Evolutionary conservation across 2,888 invertebrate species (phyloP).

Genomic region (Drosophila quinaria): DNA sequence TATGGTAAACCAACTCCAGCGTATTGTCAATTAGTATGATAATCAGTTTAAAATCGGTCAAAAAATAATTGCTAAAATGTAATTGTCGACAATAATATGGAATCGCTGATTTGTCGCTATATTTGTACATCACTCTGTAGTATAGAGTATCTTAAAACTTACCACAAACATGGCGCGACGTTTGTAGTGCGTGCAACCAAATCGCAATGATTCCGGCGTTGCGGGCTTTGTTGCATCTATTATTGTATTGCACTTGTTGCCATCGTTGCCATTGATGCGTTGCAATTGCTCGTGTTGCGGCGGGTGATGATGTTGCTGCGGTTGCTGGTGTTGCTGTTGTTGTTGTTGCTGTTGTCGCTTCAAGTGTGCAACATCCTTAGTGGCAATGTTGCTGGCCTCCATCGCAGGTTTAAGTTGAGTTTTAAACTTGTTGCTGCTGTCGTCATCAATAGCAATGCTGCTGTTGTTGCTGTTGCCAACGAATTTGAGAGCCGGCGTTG

Average conservation of each 20-base stretch:
- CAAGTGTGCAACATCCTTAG: slow-evolving; percentile 53
- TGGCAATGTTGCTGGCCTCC: slow-evolving; percentile 50
- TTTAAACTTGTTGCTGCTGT: slow-evolving; percentile 21
- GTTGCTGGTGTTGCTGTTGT: slow-evolving; percentile 38
- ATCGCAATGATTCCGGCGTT: slow-evolving; percentile 72
- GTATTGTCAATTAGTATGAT: too few species aligned
- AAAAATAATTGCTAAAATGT: too few species aligned
- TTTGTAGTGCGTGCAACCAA: slow-evolving; percentile 93
- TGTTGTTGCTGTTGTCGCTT: slow-evolving; percentile 52
- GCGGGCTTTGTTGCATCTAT: slow-evolving; percentile 42
- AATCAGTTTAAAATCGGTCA: too few species aligned
- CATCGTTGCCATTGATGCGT: slow-evolving; percentile 19
- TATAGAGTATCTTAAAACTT: slow-evolving; percentile 84
- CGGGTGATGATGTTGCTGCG: slow-evolving; percentile 17
- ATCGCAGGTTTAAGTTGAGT: slow-evolving; percentile 30
- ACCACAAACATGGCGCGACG: slow-evolving; percentile 95
- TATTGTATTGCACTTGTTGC: slow-evolving; percentile 29
- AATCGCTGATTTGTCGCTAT: too few species aligned
- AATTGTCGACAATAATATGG: too few species aligned
- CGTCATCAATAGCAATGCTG: slow-evolving; percentile 33
- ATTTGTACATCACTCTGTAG: too few species aligned
- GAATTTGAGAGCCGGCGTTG: slow-evolving; percentile 68
- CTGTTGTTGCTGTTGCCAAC: slow-evolving; percentile 28
- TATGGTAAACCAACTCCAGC: too few species aligned
- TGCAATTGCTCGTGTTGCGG: slow-evolving; percentile 53